Evolutionary conservation across 2,797 vertebrate species (phyloP).

Genomic region (Phoebastria nigripes): DNA sequence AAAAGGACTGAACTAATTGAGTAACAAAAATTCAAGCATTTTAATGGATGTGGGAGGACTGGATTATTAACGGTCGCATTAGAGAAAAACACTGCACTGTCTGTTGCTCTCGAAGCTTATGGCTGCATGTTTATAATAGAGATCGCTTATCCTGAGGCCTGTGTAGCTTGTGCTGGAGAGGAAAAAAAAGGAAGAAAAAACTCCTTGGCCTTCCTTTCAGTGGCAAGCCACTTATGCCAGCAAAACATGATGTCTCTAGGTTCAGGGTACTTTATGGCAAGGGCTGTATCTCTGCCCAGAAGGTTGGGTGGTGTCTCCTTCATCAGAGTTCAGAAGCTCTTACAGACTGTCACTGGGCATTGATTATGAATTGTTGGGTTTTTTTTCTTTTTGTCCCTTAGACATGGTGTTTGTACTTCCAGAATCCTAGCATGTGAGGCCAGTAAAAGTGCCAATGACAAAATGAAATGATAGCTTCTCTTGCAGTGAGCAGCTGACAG

Average conservation of each 20-base stretch:
- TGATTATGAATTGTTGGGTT: not conserved
- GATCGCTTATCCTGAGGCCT: not conserved
- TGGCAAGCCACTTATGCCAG: not conserved
- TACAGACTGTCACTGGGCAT: not conserved
- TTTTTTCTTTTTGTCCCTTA: not conserved
- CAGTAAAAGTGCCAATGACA: not conserved
- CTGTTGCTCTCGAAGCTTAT: not conserved
- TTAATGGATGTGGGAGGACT: constrained; percentile 17
- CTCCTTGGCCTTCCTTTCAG: not conserved
- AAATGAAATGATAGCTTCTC: not conserved
- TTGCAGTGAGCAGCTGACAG: not conserved
- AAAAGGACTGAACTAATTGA: constrained; percentile 19
- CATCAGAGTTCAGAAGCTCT: not conserved
- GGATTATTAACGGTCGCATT: not conserved
- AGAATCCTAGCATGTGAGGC: not conserved
- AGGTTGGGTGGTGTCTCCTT: not conserved
- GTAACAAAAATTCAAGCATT: not conserved
- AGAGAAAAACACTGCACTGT: not conserved
- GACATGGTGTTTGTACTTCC: not conserved
- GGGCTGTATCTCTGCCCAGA: not conserved
- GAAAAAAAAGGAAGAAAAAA: not conserved
- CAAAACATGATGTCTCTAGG: not conserved
- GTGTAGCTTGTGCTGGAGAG: not conserved
- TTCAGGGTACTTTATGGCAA: not conserved
- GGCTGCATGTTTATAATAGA: not conserved